phyloP scores from a whole-genome alignment of 2,113 vertebrate genomes.

The Ctenomys sociabilis region DNA sequence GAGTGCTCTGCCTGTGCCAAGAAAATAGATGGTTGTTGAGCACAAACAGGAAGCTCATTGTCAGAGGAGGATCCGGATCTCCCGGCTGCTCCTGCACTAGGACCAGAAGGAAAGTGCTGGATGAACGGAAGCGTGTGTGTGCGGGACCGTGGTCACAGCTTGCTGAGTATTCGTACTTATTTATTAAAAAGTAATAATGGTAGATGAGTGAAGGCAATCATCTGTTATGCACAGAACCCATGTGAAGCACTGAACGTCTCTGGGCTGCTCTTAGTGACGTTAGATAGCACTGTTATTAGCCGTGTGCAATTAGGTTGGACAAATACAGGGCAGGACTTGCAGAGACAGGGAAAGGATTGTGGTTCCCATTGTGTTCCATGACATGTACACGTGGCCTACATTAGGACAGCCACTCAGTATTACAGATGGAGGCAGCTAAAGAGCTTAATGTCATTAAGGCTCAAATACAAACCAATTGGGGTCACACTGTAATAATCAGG shows the following conservation, averaged over 20 bases:
- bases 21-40: constrained; percentile 47
- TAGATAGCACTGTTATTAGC: neutral
- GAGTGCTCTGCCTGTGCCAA: constrained; percentile 40
- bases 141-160: neutral
- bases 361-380: constrained; percentile 26
- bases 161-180: neutral
- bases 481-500: neutral
- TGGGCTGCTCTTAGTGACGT: neutral
- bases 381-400: neutral
- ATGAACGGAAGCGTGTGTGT: neutral
- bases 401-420: constrained; percentile 3
- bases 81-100: neutral
- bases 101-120: constrained; percentile 21
- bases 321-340: neutral
- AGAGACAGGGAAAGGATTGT: neutral
- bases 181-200: constrained; percentile 8
- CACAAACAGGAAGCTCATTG: constrained; percentile 49
- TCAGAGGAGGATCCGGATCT: constrained; percentile 34
- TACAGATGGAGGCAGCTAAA: neutral
- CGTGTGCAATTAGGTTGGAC: neutral
- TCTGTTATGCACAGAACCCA: neutral
- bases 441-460: neutral
- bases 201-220: constrained; percentile 20
- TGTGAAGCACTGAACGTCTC: constrained; percentile 3
- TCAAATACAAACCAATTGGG: neutral